Percentiles rank a stretch among this genome's conserved stretches.
These are phyloP conservation scores for Calidris pugnax DNA, from an alignment of 2,113 vertebrate genomes.

Conservation along the genomic window DNA sequence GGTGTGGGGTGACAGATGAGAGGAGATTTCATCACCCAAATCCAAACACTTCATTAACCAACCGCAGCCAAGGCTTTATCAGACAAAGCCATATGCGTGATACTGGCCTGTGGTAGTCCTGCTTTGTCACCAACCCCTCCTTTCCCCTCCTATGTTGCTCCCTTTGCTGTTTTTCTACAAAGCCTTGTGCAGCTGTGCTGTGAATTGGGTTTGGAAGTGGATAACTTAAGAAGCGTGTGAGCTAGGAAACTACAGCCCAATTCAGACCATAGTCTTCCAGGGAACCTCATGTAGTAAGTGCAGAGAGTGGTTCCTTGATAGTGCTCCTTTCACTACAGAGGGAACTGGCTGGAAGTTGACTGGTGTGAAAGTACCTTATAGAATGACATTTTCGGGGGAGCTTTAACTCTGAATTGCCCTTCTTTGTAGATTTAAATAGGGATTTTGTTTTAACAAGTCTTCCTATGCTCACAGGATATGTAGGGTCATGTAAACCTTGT, in stretches of 20 bases:
- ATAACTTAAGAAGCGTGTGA: neutral
- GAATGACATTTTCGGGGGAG: neutral
- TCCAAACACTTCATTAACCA: neutral
- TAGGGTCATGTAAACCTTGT: neutral
- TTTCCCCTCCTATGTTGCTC: neutral
- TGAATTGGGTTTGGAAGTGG: neutral
- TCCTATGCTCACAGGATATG: neutral
- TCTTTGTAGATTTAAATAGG: neutral
- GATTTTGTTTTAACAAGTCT: neutral
- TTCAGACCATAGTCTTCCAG: neutral
- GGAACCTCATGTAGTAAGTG: neutral
- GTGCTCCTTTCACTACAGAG: neutral
- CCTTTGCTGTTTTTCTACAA: neutral
- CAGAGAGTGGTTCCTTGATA: neutral
- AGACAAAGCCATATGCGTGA: neutral
- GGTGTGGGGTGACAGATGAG: neutral
- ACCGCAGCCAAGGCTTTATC: neutral
- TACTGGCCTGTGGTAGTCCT: neutral
- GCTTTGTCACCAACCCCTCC: neutral
- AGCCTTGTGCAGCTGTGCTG: neutral
- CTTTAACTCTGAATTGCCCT: neutral
- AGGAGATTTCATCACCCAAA: neutral
- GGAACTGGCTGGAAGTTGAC: neutral
- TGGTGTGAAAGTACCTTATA: neutral
- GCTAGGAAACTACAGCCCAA: neutral